Conservation (phyloP, 2,113 vertebrate genomes). For the Tetraodon nigroviridis region DNA sequence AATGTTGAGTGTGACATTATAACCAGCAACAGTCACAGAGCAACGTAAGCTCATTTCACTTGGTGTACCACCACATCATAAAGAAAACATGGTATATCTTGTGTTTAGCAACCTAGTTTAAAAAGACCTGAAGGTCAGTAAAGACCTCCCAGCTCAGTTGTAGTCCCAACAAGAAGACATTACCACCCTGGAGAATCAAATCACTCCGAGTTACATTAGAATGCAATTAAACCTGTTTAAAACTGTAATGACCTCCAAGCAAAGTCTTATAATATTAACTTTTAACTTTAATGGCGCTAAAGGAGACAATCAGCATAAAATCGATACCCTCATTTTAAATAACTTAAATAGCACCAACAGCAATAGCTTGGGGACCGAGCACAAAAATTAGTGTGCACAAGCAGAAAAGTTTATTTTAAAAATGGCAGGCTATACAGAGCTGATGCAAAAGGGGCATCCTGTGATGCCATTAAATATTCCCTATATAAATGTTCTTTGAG, state of each 20-base stretch:
- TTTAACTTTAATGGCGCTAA: slow-evolving; percentile 32
- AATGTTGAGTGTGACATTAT: too few species aligned
- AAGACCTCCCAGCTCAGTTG: background rate
- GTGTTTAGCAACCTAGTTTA: background rate
- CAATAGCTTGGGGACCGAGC: slow-evolving; percentile 3
- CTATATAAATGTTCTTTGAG: too few species aligned
- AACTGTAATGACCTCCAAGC: slow-evolving; percentile 4
- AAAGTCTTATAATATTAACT: slow-evolving; percentile 25
- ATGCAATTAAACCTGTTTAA: slow-evolving; percentile 14
- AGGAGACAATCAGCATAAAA: slow-evolving; percentile 14
- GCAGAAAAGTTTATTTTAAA: too few species aligned
- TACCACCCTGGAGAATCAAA: slow-evolving; percentile 9
- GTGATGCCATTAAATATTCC: too few species aligned
- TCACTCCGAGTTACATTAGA: slow-evolving; percentile 1
- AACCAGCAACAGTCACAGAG: too few species aligned
- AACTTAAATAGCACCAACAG: slow-evolving; percentile 2
- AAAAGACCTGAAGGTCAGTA: background rate
- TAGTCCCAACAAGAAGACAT: background rate
- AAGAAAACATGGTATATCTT: background rate
- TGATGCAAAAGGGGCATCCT: too few species aligned
- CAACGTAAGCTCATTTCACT: too few species aligned
- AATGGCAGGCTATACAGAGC: too few species aligned
- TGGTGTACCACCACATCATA: background rate
- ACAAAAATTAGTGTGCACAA: background rate
- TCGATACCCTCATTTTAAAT: background rate